Evolutionary conservation across 2,888 invertebrate species (phyloP).

Genomic region (Leucoma salicis): DNA sequence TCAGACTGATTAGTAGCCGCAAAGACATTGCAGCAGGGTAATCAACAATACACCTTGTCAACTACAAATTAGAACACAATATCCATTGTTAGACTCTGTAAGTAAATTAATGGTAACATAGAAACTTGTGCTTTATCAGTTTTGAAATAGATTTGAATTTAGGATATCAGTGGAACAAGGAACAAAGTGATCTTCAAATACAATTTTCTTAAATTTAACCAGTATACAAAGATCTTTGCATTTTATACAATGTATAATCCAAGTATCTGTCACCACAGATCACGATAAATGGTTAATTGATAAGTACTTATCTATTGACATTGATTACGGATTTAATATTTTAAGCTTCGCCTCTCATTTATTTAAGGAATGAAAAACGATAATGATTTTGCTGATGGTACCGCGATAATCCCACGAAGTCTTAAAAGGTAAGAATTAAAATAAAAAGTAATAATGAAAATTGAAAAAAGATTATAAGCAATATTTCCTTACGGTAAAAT

Average conservation of each 20-base stretch:
- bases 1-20: constrained; percentile 41
- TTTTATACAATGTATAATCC: background rate
- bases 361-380: constrained; percentile 2
- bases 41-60: constrained; percentile 15
- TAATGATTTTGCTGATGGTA: background rate
- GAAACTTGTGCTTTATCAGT: constrained; percentile 4
- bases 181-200: constrained; percentile 3
- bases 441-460: background rate
- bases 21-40: constrained; percentile 9
- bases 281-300: constrained; percentile 5
- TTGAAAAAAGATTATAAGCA: too few species aligned
- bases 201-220: constrained; percentile 10
- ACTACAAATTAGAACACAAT: constrained; percentile 9
- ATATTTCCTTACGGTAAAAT: too few species aligned
- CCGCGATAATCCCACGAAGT: background rate
- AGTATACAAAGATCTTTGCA: constrained; percentile 3
- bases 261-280: constrained; percentile 1
- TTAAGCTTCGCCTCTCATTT: constrained; percentile 5
- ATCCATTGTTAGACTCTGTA: constrained; percentile 9
- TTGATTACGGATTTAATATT: constrained; percentile 13
- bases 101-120: background rate
- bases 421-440: background rate
- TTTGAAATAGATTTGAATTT: constrained; percentile 4
- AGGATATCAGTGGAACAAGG: constrained; percentile 42
- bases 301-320: constrained; percentile 6